Evolutionary conservation across 2,888 invertebrate genomes (phyloP), one percentile per base, ranked within the genome.

Genomic region (Cheilosia scutellata): DNA sequence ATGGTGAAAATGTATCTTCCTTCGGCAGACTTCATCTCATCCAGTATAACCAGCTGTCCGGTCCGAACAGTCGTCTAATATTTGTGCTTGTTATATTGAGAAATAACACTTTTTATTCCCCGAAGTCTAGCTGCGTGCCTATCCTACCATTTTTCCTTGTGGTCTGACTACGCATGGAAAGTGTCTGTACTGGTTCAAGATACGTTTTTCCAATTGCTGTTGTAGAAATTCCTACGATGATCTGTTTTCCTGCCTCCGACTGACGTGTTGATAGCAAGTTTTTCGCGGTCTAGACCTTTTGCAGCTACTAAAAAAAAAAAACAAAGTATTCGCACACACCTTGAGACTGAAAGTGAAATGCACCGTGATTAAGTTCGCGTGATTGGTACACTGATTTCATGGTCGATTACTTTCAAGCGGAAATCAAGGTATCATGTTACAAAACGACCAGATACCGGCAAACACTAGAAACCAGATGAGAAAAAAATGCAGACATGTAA

Each of bases 391-490:
- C 57, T 47, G 65, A 70, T 84, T 79, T 79, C 83, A 84, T 70
- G 79, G 79, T 65, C 83, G 79, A 84, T 79, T 79, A 84, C 79
- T 84, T 79, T 84, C 70, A 79, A 74, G 70, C 79, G 83, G 83
- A 84, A 84, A 75, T 63, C 63, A 68, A 84, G 68, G 70, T 72
- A 78, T 68, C 60, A 13, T 49, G 40, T 83, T 49, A 42, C 60
- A 77, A 65, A 65, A 82, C 65, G 7, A 53, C 33, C 70, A 44
- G 20, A 37, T 51, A 58, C 29, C 49, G 51, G 49, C 6, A 33
- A 31, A 4, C 9, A 37, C 27, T 11, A 20, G 47, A 29, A 16
- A 51, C 16, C 53, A 13, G 25, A 4, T 5, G 53, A 42, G 42
- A 51, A 53, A 77, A 16, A 25, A 20, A 58, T 20, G 13, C 29